Base-by-base conservation (phyloP, 2,797 vertebrate genomes). In the Gallinago nigripennis region DNA sequence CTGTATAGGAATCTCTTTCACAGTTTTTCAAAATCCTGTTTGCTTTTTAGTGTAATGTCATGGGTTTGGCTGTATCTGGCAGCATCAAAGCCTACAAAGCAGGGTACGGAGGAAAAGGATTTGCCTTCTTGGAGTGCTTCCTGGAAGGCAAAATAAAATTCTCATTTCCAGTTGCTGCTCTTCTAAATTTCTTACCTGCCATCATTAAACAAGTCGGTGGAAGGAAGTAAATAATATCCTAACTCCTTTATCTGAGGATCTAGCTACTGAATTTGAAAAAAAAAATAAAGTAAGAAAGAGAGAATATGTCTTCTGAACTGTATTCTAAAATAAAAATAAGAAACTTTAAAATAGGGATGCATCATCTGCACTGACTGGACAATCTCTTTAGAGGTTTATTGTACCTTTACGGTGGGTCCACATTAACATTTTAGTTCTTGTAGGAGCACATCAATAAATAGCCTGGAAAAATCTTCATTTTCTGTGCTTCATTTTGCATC, bases 11-110 rank as follows among this genome's bases (percentile, higher is more conserved):
- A 70, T 73, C 15, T 70, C 12, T 91, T 80, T 43, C 53, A 90
- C 66, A 77, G 51, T 50, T 86, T 94, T 90, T 90, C 61, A 80
- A 77, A 92, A 92, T 92, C 41, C 53, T 77, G 12, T 82, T 90
- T 96, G 20, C 7, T 92, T 92, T 86, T 64, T 53, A 76, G 0
- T 57, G 41, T 24, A 79, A 83, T 82, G 23, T 82, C 37, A 73
- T n/a, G 33, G 19, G 9, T 80, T 85, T 93, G 69, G 76, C 54
- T 83, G 45, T 43, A 61, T 82, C 76, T 76, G 77, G 43, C n/a
- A 91, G 82, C 79, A 85, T 68, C 69, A 91, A 92, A 91, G 46
- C 45, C 58, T 69, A 39, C 30, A 83, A 92, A 69, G 50, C 61
- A 88, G 46, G 24, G 33, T 75, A 60, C 24, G 45, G n/a, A 12